These are phyloP conservation scores for Drosophila setifemur DNA, from an alignment of 1,140 invertebrate species.

Conservation along the genomic window DNA sequence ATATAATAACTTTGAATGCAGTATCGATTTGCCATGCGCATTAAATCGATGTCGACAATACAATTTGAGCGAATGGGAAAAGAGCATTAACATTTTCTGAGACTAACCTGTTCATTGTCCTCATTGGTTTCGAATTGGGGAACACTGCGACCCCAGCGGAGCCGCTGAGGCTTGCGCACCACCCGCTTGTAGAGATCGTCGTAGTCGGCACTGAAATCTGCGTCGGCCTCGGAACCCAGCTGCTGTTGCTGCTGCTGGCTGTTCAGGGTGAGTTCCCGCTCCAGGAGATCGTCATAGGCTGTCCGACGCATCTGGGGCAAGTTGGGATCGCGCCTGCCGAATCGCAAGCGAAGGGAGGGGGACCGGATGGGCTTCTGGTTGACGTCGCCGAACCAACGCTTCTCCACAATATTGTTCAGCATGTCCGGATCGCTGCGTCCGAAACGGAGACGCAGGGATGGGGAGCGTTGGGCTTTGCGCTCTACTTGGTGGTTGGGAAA, in stretches of 20 bases:
- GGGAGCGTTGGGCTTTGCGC: constrained; percentile 88
- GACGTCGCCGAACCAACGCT: constrained; percentile 81
- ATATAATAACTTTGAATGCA: too few relatives aligned
- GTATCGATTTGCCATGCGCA: too few relatives aligned
- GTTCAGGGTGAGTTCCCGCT: constrained; percentile 61
- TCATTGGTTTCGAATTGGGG: constrained; percentile 22
- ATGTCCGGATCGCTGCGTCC: constrained; percentile 87
- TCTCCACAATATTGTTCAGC: constrained; percentile 59
- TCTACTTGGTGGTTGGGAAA: constrained; percentile 86
- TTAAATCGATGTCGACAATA: too few relatives aligned
- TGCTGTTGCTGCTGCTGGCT: constrained; percentile 28
- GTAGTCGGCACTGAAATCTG: constrained; percentile 42
- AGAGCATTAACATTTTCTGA: background rate
- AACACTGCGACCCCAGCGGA: constrained; percentile 75
- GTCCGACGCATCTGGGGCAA: constrained; percentile 81
- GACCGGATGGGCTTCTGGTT: constrained; percentile 84
- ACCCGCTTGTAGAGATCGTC: constrained; percentile 54
- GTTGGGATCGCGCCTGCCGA: constrained; percentile 86
- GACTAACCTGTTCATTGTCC: constrained; percentile 47
- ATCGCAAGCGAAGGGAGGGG: constrained; percentile 86
- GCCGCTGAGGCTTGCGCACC: constrained; percentile 72
- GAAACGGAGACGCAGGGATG: constrained; percentile 87
- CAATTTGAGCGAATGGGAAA: too few relatives aligned
- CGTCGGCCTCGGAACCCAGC: constrained; percentile 10
- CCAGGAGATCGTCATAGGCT: constrained; percentile 59